Evolutionary conservation across 2,797 vertebrate species (phyloP).

Genomic region (Alectoris magna): DNA sequence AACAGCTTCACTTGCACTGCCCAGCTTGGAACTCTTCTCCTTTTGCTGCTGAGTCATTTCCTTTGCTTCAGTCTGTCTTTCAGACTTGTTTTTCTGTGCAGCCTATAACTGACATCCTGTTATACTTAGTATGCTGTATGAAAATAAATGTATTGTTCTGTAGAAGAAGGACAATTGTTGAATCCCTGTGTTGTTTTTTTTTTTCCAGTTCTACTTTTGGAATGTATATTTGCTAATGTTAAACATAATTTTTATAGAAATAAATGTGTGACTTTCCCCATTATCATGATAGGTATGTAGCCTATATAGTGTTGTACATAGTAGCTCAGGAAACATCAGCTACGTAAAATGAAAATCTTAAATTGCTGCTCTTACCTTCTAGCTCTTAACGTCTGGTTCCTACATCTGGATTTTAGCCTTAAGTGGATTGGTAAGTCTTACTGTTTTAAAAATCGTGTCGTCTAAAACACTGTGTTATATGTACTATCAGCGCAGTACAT

Average conservation of each 20-base stretch:
- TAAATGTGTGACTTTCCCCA: neutral
- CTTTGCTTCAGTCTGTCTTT: constrained; percentile 49
- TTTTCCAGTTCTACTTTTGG: constrained; percentile 39
- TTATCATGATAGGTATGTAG: neutral
- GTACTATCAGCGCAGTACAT: neutral
- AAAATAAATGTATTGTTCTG: constrained; percentile 58
- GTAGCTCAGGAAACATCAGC: neutral
- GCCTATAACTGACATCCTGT: constrained; percentile 71
- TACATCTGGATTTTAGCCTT: constrained; percentile 95
- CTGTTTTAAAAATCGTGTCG: constrained; percentile 17
- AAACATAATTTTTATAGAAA: neutral
- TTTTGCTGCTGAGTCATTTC: constrained; percentile 66
- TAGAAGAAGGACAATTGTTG: constrained; percentile 14
- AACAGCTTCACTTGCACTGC: constrained; percentile 37
- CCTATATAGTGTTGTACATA: neutral
- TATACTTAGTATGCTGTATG: constrained; percentile 40
- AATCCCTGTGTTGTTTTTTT: neutral
- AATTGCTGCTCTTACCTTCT: constrained; percentile 63
- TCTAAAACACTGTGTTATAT: neutral
- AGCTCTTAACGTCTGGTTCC: constrained; percentile 94
- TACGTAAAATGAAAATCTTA: constrained; percentile 24
- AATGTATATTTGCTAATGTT: neutral
- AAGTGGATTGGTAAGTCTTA: constrained; percentile 93
- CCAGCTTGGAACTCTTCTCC: constrained; percentile 15
- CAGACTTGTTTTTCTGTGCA: constrained; percentile 60